phyloP scores from a whole-genome alignment of 2,888 invertebrate species.

The Melanotus villosus region DNA sequence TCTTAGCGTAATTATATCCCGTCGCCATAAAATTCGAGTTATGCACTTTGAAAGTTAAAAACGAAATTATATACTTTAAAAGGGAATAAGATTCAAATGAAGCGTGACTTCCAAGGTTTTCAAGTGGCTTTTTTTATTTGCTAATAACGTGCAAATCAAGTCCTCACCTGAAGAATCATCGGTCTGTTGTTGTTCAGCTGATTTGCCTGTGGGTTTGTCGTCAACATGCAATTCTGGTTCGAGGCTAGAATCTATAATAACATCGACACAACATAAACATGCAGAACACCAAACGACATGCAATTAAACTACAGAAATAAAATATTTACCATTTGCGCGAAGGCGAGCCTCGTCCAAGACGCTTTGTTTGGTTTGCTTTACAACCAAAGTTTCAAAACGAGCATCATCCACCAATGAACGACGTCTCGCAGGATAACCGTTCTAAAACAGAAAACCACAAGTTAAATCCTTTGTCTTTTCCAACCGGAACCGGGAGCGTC shows the following conservation, averaged over 20 bases:
- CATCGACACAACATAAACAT: slow-evolving; percentile 32
- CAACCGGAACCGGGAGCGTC: slow-evolving; percentile 58
- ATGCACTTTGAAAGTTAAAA: slow-evolving; percentile 26
- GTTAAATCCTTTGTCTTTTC: slow-evolving; percentile 56
- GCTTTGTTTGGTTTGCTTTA: slow-evolving; percentile 94
- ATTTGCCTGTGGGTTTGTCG: slow-evolving; percentile 60
- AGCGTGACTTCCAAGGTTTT: neutral
- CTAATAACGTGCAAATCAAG: slow-evolving; percentile 30
- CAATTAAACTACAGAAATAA: neutral
- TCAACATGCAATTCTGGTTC: slow-evolving; percentile 65
- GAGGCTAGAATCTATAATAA: slow-evolving; percentile 65
- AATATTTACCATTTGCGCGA: slow-evolving; percentile 86
- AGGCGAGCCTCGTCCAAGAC: slow-evolving; percentile 92
- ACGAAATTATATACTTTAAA: slow-evolving; percentile 33
- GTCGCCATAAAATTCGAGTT: slow-evolving; percentile 40
- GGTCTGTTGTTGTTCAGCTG: slow-evolving; percentile 70
- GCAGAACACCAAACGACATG: slow-evolving; percentile 12
- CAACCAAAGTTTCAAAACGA: slow-evolving; percentile 95
- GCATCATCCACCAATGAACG: slow-evolving; percentile 98
- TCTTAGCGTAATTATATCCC: slow-evolving; percentile 52
- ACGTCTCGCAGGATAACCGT: slow-evolving; percentile 95
- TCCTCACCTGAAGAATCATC: slow-evolving; percentile 73
- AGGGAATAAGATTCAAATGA: neutral
- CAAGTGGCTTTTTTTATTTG: too few relatives aligned
- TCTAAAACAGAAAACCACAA: slow-evolving; percentile 75